Evolutionary conservation across 1,140 invertebrate genomes (phyloP).

Genomic region (Lasioglossum baleicum): DNA sequence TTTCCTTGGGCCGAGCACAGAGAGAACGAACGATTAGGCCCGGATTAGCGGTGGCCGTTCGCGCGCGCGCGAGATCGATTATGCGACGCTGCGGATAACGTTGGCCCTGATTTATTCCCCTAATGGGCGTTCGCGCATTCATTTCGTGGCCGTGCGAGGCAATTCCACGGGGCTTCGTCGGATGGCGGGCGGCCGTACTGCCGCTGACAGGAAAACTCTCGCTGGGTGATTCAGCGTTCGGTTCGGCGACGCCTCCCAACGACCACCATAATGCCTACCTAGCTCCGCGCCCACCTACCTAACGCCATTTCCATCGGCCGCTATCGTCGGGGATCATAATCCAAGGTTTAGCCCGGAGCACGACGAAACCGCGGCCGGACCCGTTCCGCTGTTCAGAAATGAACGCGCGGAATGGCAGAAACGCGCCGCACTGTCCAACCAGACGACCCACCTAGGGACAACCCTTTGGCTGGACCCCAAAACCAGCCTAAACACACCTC

Average conservation of each 20-base stretch:
- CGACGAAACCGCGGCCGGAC: conserved; percentile 57
- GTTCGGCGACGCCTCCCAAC: conserved; percentile 79
- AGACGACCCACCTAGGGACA: background rate
- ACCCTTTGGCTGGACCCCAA: background rate
- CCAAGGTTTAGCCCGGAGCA: conserved; percentile 61
- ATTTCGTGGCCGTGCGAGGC: conserved; percentile 77
- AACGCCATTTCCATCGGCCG: conserved; percentile 66
- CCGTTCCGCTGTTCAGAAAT: conserved; percentile 18
- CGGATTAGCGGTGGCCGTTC: conserved; percentile 58
- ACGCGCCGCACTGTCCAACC: background rate
- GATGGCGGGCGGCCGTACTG: conserved; percentile 71
- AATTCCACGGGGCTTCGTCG: conserved; percentile 75
- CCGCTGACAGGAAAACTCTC: conserved; percentile 79
- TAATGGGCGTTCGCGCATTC: conserved; percentile 81
- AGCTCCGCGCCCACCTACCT: conserved; percentile 59
- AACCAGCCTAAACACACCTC: no score
- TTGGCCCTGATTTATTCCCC: conserved; percentile 79
- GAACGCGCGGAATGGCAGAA: conserved; percentile 19
- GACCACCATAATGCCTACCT: conserved; percentile 76
- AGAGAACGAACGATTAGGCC: conserved; percentile 62
- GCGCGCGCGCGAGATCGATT: conserved; percentile 72
- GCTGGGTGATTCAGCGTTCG: conserved; percentile 80
- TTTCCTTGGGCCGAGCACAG: conserved; percentile 34
- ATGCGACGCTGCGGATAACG: conserved; percentile 79
- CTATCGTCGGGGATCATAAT: conserved; percentile 68